Base-by-base conservation (phyloP, 2,888 invertebrate species). In the Drosophila limbata region DNA sequence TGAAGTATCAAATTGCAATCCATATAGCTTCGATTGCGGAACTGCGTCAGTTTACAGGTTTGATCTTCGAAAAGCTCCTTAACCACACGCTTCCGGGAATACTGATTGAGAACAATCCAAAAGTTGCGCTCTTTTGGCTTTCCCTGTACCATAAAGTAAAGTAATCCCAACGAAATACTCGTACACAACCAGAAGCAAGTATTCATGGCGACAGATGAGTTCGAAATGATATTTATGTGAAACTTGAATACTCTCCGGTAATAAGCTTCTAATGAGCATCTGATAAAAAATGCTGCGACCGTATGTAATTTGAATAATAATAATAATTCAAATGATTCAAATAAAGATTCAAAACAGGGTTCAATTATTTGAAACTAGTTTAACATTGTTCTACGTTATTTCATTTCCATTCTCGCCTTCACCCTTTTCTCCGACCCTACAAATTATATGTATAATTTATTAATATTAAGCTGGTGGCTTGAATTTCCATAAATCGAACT, bases 61-160 rank as follows among this genome's bases (percentile, higher is more conserved):
- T 53, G 1, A 8, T 51, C 65, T 1, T 50, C 33, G 2, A 79
- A 60, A 8, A 65, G 13, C 1, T 61, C 63, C 8, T 21, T 28
- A 13, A 0, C 0, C 11, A 25, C 10, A 6, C 50, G 19, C 3
- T 51, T 59, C 1, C 60, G 0, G 0, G 3, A 9, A 2, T 79
- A 39, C 4, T 75, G 55, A 1, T 72, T 51, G 4, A 79, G 9
- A n/a, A 45, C 1, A 8, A 81, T 28, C 0, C 51, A 50, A 48
- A 60, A 79, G 13, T 19, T 79, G 3, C 61, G 50, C 8, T 55
- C 28, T 9, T 62, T 17, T 11, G 40, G 4, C 3, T 21, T 35
- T 3, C 44, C 39, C 42, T 57, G 15, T 15, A 35, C 11, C 13
- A 51, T 8, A 0, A 57, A 15, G 31, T 37, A 8, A 9, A 33